Percentiles rank a stretch among this genome's conserved stretches.
Evolutionary conservation across 1,140 invertebrate species (phyloP).

Genomic region (Mya arenaria): DNA sequence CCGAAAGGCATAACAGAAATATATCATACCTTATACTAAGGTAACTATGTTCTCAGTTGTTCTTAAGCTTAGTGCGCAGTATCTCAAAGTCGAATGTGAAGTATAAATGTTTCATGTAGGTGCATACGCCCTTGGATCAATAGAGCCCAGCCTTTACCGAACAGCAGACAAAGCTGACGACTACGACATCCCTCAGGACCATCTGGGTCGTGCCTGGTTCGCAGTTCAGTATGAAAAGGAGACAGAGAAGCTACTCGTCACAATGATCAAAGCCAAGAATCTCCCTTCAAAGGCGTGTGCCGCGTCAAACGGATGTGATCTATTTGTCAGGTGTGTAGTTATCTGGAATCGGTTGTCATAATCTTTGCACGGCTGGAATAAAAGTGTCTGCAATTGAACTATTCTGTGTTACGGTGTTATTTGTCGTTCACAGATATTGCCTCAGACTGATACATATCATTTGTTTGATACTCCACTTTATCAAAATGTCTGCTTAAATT

Average conservation of each 20-base stretch:
- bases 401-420: too few species aligned
- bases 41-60: too few species aligned
- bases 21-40: too few species aligned
- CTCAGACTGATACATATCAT: too few species aligned
- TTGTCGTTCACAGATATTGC: too few species aligned
- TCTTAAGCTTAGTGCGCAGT: too few species aligned
- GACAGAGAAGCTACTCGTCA: slow-evolving; percentile 88
- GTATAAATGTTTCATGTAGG: slow-evolving; percentile 72
- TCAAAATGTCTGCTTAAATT: too few species aligned
- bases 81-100: too few species aligned
- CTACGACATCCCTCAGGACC: slow-evolving; percentile 85
- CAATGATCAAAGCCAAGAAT: slow-evolving; percentile 88
- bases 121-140: slow-evolving; percentile 78
- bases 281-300: slow-evolving; percentile 85
- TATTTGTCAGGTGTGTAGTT: slow-evolving; percentile 86
- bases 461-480: too few species aligned
- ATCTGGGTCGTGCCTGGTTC: slow-evolving; percentile 89
- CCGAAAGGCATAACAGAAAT: too few species aligned
- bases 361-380: too few species aligned
- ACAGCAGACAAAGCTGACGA: slow-evolving; percentile 80
- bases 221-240: slow-evolving; percentile 88
- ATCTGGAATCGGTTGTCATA: not conserved
- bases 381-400: too few species aligned
- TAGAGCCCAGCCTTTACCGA: slow-evolving; percentile 82
- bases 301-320: slow-evolving; percentile 87